Evolutionary conservation across 2,888 invertebrate genomes (phyloP).

Genomic region (Andricus curvator): DNA sequence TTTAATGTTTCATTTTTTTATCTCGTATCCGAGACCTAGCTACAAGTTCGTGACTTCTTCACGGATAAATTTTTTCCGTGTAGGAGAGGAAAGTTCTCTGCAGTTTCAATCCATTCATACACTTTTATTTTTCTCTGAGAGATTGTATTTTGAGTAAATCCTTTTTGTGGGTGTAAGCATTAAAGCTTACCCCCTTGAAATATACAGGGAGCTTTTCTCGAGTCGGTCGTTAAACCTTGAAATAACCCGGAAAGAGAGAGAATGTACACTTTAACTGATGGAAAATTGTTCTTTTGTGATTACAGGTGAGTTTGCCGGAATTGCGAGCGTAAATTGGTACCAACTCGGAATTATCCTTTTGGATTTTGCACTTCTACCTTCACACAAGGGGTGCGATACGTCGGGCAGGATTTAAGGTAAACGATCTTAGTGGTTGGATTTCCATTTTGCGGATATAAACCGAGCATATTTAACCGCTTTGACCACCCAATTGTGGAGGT

Average conservation of each 20-base stretch:
- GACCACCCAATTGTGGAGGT: background rate
- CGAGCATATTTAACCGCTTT: background rate
- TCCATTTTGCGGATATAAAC: constrained; percentile 18
- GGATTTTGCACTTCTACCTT: constrained; percentile 12
- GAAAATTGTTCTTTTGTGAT: constrained; percentile 42
- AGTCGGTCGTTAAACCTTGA: background rate
- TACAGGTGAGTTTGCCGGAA: constrained; percentile 53
- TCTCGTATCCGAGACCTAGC: no score
- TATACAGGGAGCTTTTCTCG: background rate
- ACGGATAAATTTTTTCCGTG: no score
- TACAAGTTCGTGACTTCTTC: no score
- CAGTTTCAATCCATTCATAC: background rate
- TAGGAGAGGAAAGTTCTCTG: background rate
- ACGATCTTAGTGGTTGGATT: constrained; percentile 5
- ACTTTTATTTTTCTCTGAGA: background rate
- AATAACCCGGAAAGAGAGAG: background rate
- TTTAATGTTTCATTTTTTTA: no score
- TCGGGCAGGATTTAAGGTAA: constrained; percentile 36
- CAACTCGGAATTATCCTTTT: constrained; percentile 7
- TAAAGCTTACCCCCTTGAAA: background rate
- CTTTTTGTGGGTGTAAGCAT: background rate
- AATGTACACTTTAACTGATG: constrained; percentile 14
- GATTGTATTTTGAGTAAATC: background rate
- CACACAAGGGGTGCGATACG: constrained; percentile 11
- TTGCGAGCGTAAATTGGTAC: constrained; percentile 35